Base-by-base conservation (phyloP, 2,113 vertebrate genomes). In the Dolichotis patagonum region DNA sequence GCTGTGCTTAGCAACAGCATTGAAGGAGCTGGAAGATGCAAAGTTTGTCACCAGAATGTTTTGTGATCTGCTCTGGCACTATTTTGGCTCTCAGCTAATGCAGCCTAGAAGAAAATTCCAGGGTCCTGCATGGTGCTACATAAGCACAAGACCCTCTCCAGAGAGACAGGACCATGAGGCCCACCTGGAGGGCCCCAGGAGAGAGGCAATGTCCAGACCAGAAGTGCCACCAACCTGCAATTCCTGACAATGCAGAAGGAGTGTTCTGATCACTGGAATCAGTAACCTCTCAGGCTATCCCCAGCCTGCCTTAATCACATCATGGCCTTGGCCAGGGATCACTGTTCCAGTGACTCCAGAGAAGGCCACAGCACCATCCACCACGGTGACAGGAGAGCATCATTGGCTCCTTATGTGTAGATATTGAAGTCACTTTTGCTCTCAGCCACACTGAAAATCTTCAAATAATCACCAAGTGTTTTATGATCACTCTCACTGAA, bases 81-180 rank as follows among this genome's bases (percentile, higher is more conserved):
- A 4, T 58, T 43, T 20, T 86, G 43, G 28, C 9, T 46, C 2
- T 52, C 19, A 12, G 54, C 38, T 85, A 4, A 30, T 87, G 0
- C 22, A 11, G 14, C 41, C 38, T 5, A 54, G 41, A 85, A 0
- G 13, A 60, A 22, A 46, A 19, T 19, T 67, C 5, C 1, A 4
- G 38, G 17, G 5, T 49, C 52, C 2, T 0, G 0, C 65, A n/a
- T 56, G 43, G 69, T n/a, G 5, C 24, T 26, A 0, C 10, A 24
- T 52, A 7, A 85, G 81, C 41, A 41, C 12, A 0, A 0, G 4
- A 32, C 4, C 0, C 30, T 0, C 0, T 0, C 56, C 65, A 30
- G 8, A 73, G 26, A 43, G 35, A 46, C 65, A n/a, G 38, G 26
- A 16, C 49, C 26, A 20, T 12, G 41, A 56, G 16, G 20, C 16